Conservation (phyloP, 2,113 vertebrate species). For the Otocyon megalotis region DNA sequence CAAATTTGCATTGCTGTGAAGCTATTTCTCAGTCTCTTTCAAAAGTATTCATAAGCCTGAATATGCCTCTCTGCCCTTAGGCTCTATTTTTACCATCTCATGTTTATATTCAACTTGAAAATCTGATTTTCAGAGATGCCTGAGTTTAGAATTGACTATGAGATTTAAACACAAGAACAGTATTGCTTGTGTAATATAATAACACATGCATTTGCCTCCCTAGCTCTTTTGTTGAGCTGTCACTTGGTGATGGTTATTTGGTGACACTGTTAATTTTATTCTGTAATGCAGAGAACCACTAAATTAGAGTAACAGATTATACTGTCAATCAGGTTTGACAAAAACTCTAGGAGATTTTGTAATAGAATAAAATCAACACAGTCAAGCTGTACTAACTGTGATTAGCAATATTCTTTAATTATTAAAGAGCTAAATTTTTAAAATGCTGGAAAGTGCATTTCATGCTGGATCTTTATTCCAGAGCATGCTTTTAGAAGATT, state of each 20-base stretch:
- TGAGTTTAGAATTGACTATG: constrained; percentile 23
- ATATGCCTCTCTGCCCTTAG: not conserved
- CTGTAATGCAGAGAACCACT: not conserved
- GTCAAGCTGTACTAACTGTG: not conserved
- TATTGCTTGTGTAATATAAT: not conserved
- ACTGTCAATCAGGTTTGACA: not conserved
- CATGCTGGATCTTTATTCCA: not conserved
- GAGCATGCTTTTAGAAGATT: not conserved
- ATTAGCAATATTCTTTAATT: not conserved
- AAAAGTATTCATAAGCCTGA: not conserved
- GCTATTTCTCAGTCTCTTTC: not conserved
- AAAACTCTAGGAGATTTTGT: not conserved
- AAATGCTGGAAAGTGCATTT: not conserved
- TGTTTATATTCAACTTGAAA: constrained; percentile 55
- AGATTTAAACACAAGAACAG: not conserved
- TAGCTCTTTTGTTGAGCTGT: constrained; percentile 5
- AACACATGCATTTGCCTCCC: not conserved
- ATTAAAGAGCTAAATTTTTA: not conserved
- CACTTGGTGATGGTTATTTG: not conserved
- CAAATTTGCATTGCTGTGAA: not conserved
- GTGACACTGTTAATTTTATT: constrained; percentile 15
- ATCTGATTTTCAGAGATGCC: constrained; percentile 3
- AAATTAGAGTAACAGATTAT: constrained; percentile 15
- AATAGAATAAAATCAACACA: not conserved
- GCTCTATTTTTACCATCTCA: not conserved